These are phyloP conservation scores for Cynopterus brachyotis DNA, from an alignment of 2,113 vertebrate genomes.

Conservation along the genomic window DNA sequence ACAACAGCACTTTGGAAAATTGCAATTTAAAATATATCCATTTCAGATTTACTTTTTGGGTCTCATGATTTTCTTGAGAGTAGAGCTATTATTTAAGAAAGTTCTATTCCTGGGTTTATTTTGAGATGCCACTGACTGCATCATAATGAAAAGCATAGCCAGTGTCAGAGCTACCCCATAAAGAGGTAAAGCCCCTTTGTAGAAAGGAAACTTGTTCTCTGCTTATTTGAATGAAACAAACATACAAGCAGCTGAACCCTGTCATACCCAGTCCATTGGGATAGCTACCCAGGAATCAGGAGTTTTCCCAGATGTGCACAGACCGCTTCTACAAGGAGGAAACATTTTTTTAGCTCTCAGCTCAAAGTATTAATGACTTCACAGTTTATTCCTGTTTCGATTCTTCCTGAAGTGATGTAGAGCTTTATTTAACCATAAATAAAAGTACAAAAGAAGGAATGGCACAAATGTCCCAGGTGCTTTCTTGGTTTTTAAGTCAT, in stretches of 20 bases:
- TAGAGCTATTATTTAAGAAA: neutral
- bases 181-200: neutral
- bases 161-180: neutral
- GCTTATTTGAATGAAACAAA: neutral
- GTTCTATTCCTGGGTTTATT: neutral
- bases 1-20: neutral
- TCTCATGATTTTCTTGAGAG: neutral
- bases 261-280: neutral
- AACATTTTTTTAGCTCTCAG: neutral
- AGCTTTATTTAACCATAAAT: neutral
- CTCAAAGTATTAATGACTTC: neutral
- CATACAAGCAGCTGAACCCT: neutral
- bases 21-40: slow-evolving; percentile 8
- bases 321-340: neutral
- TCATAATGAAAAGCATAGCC: neutral
- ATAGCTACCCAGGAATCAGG: neutral
- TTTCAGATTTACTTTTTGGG: neutral
- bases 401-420: neutral
- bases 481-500: neutral
- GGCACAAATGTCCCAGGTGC: neutral
- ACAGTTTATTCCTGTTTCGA: neutral
- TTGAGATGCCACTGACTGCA: neutral
- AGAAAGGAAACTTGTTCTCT: neutral
- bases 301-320: neutral
- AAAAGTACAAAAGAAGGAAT: neutral